Evolutionary conservation across 2,113 vertebrate genomes (phyloP).

Genomic region (Hystrix brachyura): DNA sequence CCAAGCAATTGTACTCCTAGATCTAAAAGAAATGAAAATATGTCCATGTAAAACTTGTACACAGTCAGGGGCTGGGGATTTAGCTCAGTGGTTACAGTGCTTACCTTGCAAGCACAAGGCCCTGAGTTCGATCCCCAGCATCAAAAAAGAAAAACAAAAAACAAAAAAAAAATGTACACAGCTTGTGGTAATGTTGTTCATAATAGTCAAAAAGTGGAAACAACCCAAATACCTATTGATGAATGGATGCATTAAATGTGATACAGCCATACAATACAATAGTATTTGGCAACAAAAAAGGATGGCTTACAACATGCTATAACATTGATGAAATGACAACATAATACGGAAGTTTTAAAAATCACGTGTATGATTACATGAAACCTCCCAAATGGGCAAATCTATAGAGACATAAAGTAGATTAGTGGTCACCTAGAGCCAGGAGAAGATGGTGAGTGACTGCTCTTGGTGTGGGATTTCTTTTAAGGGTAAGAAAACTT

Average conservation of each 20-base stretch:
- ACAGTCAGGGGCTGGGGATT: not conserved
- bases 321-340: not conserved
- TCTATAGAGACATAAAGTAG: not conserved
- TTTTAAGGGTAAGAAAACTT: not conserved
- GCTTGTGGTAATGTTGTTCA: not conserved
- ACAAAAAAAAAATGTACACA: too few relatives aligned
- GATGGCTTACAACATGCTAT: not conserved
- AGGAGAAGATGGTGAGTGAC: not conserved
- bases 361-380: not conserved
- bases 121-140: too few relatives aligned
- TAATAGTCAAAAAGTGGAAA: not conserved
- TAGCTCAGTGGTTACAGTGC: too few relatives aligned
- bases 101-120: too few relatives aligned
- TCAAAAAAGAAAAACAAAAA: too few relatives aligned
- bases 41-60: not conserved
- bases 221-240: not conserved
- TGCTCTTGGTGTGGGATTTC: not conserved
- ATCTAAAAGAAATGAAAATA: not conserved
- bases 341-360: not conserved
- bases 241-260: not conserved
- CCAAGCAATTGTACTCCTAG: not conserved
- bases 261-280: not conserved
- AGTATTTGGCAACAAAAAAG: not conserved
- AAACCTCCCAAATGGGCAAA: conserved; percentile 14
- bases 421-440: not conserved